Evolutionary conservation across 2,113 vertebrate genomes (phyloP), one percentile per base, ranked within the genome.

Genomic region (Tenrec ecaudatus): DNA sequence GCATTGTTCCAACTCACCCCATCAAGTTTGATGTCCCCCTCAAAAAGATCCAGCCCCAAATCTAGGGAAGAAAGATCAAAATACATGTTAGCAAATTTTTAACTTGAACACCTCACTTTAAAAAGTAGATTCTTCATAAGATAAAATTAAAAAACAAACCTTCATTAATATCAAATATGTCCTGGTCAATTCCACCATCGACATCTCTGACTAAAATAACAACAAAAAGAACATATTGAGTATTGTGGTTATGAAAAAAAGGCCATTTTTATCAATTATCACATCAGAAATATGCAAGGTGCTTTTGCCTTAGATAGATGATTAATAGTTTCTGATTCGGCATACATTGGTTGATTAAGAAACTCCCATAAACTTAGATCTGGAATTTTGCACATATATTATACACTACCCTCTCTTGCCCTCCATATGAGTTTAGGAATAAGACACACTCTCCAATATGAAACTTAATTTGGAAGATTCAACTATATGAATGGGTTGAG

Each of bases 151-250:
- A 53, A 53, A 5, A 95, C 94, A 96, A 96, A 99, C 99, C 99
- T 99, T 99, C 97, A 95, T 99, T 99, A 95, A 99, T 99, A 95
- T 99, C 98, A 47, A 99, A 99, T 97, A 99, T 99, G 96, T 99
- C 99, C 96, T 71, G 97, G 89, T 99, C 98, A 75, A 95, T 95
- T 96, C 98, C 99, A 81, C 96, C 97, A 31, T 99, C 99, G 60
- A 99, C 69, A 19, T 99, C 98, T 97, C 98, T 96, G 90, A 99
- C 98, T 99, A 97, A 96, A 98, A 95, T 29, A 96, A 90, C 0
- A 97, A 96, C 96, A 77, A 88, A 96, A 62, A 88, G 96, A 96
- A 76, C 86, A 96, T 66, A 88, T 91, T 97, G 84, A 95, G 87
- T 53, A 95, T 94, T 97, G 92, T 94, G 38, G 96, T 97, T 97